These are phyloP conservation scores for Cataglyphis hispanica DNA, from an alignment of 1,140 invertebrate genomes.

Conservation along the genomic window DNA sequence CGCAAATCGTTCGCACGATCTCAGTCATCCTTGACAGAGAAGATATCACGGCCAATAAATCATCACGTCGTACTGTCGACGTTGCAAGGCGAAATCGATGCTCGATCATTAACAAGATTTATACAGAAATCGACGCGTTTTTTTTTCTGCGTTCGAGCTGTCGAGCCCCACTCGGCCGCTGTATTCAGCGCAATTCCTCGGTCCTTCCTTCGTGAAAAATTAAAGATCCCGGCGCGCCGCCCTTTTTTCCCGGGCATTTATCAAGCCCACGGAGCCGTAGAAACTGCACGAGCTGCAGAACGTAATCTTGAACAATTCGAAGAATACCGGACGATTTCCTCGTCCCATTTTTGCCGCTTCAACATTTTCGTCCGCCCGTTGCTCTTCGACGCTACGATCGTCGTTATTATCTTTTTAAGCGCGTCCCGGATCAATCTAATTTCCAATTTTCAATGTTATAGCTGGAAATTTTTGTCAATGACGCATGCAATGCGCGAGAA, in stretches of 20 bases:
- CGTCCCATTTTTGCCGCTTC: conserved; percentile 66
- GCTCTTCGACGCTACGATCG: background rate
- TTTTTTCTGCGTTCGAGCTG: conserved; percentile 7
- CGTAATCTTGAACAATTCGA: conserved; percentile 82
- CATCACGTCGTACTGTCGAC: conserved; percentile 48
- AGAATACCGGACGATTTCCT: conserved; percentile 74
- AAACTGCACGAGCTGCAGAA: conserved; percentile 81
- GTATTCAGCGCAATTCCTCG: conserved; percentile 64
- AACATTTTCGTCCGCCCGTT: conserved; percentile 54
- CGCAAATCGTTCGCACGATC: background rate
- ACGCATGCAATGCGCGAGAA: background rate
- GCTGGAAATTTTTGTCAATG: conserved; percentile 6
- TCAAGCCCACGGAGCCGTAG: conserved; percentile 77
- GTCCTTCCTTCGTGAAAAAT: conserved; percentile 78
- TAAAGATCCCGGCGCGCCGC: conserved; percentile 72
- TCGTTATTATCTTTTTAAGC: conserved; percentile 71
- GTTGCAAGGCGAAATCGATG: conserved; percentile 70
- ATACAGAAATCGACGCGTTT: conserved; percentile 61
- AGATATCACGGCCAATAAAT: conserved; percentile 49
- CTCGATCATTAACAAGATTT: conserved; percentile 73
- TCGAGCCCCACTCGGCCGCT: conserved; percentile 49
- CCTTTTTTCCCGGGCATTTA: conserved; percentile 79
- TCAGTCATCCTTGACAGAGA: background rate
- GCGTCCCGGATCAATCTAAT: conserved; percentile 26
- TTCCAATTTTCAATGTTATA: conserved; percentile 40